Base-by-base conservation (phyloP, 2,888 invertebrate species). In the Agelastica alni region DNA sequence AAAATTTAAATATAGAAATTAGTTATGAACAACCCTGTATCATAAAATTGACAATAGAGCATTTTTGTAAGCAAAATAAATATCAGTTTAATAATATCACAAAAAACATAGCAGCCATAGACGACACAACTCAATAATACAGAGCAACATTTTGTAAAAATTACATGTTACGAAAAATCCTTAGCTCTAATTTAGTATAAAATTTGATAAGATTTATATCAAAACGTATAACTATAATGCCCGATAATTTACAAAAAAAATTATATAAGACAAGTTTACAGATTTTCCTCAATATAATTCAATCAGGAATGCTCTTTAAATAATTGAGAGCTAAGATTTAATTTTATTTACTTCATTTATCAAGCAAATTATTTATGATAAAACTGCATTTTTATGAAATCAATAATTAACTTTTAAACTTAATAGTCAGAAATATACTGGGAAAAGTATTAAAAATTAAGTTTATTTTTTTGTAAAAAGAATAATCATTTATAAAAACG, bases 31-130 rank as follows among this genome's bases (percentile, higher is more conserved):
- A 31, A 43, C 30, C 31, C 37, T 46, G 46, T 52, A 37, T 30
- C 37, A 14, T n/a, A 13, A 14, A 26, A 12, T n/a, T 16, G 34
- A 28, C 30, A 1, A 13, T 42, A 17, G 36, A 37, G 36, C 41
- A 36, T 34, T 12, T 39, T 32, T 44, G 39, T n/a, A 34, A 45
- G 34, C 46, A 44, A 58, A 55, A 61, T 43, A 48, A 63, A 63
- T 56, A 61, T 55, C 47, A 59, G 34, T 48, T 58, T n/a, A n/a
- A n/a, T n/a, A 41, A 52, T 61, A 63, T 63, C 63, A 63, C 63
- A 63, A 57, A 26, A 56, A 60, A 49, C 52, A 54, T 53, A 60
- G 53, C 56, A 58, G 58, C 60, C 52, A 51, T 34, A 14, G 26
- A 44, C 34, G n/a, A n/a, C n/a, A n/a, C 17, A 48, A 48, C 46